Base-by-base conservation (phyloP, 1,140 invertebrate genomes). In the Aleiodes sp. region DNA sequence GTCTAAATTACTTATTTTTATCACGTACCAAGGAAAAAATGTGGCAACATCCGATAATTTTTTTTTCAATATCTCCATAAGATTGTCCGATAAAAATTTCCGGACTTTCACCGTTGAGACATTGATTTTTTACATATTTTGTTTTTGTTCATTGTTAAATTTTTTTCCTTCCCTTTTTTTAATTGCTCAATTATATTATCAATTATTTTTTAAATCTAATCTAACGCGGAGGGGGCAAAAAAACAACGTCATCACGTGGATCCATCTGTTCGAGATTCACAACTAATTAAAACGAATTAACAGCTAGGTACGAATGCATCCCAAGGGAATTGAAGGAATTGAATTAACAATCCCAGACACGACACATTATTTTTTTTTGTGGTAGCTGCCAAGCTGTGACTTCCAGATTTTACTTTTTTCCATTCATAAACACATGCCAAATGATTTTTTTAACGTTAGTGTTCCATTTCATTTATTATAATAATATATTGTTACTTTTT, bases 11-110 rank as follows among this genome's bases (percentile, higher is more conserved):
- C 73, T 75, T 81, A 71, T 74, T 46, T 62, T 68, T 63, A 39
- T 71, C 76, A 69, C 82, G 78, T 83, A 78, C 80, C 79, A 77
- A 77, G 72, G 70, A 78, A 39, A 35, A 79, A 81, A 76, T 73
- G 74, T 81, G 81, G 77, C 83, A 78, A 80, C 72, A 72, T 78
- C 72, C 74, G 73, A 75, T 68, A 79, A 78, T 78, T 75, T 39
- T 39, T n/a, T 39, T 39, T 12, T 39, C 3, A 3, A n/a, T 39
- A n/a, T 35, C 33, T 6, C 33, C 33, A 35, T 35, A 10, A 39
- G n/a, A 73, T 59, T 75, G 75, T 75, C 73, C 71, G 75, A 79
- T 75, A 78, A 78, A 76, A 73, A 68, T 70, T 68, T 75, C 70
- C 62, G 70, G 28, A n/a, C n/a, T n/a, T n/a, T n/a, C n/a, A n/a